Evolutionary conservation across 2,797 vertebrate genomes (phyloP), one percentile per base, ranked within the genome.

Genomic region (Chaunax sp.): DNA sequence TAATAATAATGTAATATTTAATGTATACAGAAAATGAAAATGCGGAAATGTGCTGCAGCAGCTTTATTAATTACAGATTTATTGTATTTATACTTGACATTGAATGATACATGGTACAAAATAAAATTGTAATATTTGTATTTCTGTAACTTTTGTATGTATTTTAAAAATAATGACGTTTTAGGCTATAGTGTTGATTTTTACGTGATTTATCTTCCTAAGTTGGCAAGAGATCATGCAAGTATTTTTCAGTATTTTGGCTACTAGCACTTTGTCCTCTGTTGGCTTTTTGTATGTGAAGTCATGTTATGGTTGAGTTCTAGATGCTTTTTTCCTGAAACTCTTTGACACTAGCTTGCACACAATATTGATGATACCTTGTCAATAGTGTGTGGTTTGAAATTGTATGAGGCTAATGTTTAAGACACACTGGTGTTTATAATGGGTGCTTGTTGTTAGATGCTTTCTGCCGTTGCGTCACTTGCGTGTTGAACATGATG

Each of bases 401-500:
- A 68, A 46, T 19, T 25, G 33, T 60, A 26, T 11, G 18, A 43
- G 62, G 64, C 3, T 43, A 7, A 46, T 60, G 25, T 52, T 18
- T 61, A 8, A 43, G 37, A 46, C 47, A 22, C 13, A 50, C 23
- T 58, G 64, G 41, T 73, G 55, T 46, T 59, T 61, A 37, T 73
- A 7, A 54, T 55, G 23, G 54, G 23, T 74, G 54, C 18, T 78
- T 2, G 16, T 49, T 46, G 52, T 54, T 52, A 46, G 68, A 62
- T 64, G 45, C 13, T 50, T 20, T 69, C 61, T 61, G 59, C 41
- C 30, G 16, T 46, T 56, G 64, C 52, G 28, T 49, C 30, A 60
- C 45, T 78, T 63, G 49, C 44, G 18, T 59, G 41, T 64, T 75
- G 58, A 73, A 46, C 49, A 47, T 62, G 28, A 35, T 50, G 14